phyloP scores from a whole-genome alignment of 2,888 invertebrate genomes.

The Lissonota sp. region DNA sequence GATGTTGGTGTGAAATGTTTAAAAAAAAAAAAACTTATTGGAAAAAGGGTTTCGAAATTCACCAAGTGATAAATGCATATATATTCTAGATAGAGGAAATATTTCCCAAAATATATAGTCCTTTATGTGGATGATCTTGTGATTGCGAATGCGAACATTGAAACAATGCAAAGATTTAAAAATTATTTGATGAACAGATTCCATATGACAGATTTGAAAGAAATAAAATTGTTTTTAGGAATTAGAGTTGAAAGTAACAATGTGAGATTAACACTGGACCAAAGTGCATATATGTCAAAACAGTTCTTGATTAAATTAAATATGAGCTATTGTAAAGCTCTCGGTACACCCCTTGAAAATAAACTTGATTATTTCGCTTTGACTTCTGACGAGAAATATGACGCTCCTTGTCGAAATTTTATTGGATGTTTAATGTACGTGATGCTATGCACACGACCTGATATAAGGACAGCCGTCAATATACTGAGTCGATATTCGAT shows the following conservation, averaged over 20 bases:
- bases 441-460: conserved; percentile 28
- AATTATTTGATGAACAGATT: conserved; percentile 22
- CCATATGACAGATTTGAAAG: conserved; percentile 31
- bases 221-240: conserved; percentile 15
- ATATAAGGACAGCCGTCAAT: conserved; percentile 49
- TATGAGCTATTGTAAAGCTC: conserved; percentile 44
- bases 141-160: conserved; percentile 4
- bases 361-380: conserved; percentile 31
- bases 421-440: conserved; percentile 22
- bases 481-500: conserved; percentile 57
- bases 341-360: conserved; percentile 14
- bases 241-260: conserved; percentile 21
- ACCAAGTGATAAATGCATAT: not conserved
- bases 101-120: conserved; percentile 46
- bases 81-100: conserved; percentile 36
- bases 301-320: conserved; percentile 32
- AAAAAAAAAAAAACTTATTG: conserved; percentile 5
- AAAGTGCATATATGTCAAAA: conserved; percentile 31
- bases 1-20: conserved; percentile 16
- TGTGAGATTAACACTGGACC: conserved; percentile 42
- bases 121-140: conserved; percentile 54
- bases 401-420: conserved; percentile 24
- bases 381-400: conserved; percentile 25
- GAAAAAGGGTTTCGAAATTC: conserved; percentile 38
- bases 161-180: conserved; percentile 27